phyloP scores from a whole-genome alignment of 53 echinoderm and acorn worm genomes.

The Arbacia lixula region DNA sequence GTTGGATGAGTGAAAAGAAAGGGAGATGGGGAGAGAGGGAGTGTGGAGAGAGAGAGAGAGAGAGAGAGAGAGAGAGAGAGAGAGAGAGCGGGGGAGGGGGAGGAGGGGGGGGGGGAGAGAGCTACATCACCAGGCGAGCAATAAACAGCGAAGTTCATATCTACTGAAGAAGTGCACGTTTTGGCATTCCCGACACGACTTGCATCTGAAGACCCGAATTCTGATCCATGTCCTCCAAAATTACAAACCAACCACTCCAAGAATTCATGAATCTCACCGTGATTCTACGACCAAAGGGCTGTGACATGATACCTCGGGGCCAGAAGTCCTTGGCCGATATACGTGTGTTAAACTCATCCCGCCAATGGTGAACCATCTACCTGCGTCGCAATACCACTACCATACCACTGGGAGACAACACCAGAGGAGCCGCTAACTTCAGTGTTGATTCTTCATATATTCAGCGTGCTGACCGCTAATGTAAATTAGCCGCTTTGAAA shows the following conservation, averaged over 20 bases:
- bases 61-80: neutral
- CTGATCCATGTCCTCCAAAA: too few relatives aligned
- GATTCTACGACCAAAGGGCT: neutral
- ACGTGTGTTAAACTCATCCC: constrained; percentile 12
- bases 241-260: too few relatives aligned
- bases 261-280: constrained; percentile 23
- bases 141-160: too few relatives aligned
- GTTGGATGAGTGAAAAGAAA: too few relatives aligned
- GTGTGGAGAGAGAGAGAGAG: neutral
- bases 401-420: neutral
- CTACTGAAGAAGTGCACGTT: too few relatives aligned
- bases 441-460: constrained; percentile 19
- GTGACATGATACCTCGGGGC: constrained; percentile 7
- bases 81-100: neutral
- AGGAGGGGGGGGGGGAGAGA: neutral
- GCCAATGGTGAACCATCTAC: too few relatives aligned
- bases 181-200: too few relatives aligned
- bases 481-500: constrained; percentile 23
- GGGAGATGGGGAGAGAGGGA: neutral
- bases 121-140: too few relatives aligned
- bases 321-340: neutral
- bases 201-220: too few relatives aligned
- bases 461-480: constrained; percentile 17
- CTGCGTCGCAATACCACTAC: neutral
- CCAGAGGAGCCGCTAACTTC: neutral